phyloP scores from a whole-genome alignment of 2,113 vertebrate genomes.

The Neolamprologus sp. region DNA sequence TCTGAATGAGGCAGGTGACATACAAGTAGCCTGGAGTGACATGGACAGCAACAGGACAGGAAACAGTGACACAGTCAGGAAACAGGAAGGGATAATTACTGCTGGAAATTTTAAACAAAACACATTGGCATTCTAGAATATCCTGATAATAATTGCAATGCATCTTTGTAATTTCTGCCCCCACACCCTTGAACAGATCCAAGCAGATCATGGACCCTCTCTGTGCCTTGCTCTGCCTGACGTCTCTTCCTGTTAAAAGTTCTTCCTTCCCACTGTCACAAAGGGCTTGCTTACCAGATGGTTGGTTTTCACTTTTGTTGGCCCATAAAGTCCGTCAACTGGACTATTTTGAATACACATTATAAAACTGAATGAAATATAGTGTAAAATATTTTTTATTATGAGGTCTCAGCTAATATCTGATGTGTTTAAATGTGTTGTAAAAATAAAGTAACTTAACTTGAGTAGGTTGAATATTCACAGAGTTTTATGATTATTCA shows the following conservation, averaged over 20 bases:
- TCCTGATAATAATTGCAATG: neutral
- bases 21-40: conserved; percentile 79
- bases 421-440: neutral
- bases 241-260: neutral
- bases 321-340: neutral
- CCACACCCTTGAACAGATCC: neutral
- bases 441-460: neutral
- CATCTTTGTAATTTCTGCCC: neutral
- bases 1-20: conserved; percentile 84
- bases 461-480: neutral
- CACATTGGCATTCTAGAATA: neutral
- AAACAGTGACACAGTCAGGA: neutral
- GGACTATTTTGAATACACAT: neutral
- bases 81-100: neutral
- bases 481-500: neutral
- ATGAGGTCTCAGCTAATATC: neutral
- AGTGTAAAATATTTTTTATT: neutral
- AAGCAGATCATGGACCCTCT: neutral
- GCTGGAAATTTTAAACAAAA: neutral
- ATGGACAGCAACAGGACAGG: neutral
- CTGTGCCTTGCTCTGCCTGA: neutral
- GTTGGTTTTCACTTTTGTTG: neutral
- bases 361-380: neutral
- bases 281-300: neutral
- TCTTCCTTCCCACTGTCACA: neutral